phyloP scores from a whole-genome alignment of 1,140 invertebrate genomes.

The Drosophila ficusphila region DNA sequence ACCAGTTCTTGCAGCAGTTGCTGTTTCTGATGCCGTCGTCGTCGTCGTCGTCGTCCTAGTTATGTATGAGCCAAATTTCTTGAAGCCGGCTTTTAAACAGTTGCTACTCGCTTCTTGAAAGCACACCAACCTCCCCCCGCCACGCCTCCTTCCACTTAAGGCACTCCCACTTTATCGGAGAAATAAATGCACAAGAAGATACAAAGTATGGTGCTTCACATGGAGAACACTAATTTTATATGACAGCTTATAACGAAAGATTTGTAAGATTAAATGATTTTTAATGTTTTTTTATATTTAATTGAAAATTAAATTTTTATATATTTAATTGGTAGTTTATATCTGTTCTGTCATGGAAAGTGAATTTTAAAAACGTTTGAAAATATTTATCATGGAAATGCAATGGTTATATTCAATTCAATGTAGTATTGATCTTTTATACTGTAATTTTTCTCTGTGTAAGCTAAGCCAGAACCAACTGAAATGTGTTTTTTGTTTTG shows the following conservation, averaged over 20 bases:
- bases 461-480: slow-evolving; percentile 13
- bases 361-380: no score
- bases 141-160: not conserved
- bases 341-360: no score
- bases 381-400: no score
- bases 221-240: no score
- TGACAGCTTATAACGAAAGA: no score
- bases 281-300: no score
- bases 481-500: slow-evolving; percentile 39
- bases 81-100: slow-evolving; percentile 64
- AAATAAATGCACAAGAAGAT: slow-evolving; percentile 49
- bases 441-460: slow-evolving; percentile 15
- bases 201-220: no score
- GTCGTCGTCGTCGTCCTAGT: slow-evolving; percentile 69
- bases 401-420: no score
- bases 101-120: slow-evolving; percentile 43
- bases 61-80: slow-evolving; percentile 76
- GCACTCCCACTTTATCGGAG: slow-evolving; percentile 22
- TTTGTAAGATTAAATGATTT: no score
- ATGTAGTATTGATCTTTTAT: no score
- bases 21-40: slow-evolving; percentile 13
- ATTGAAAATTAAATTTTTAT: no score
- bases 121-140: not conserved
- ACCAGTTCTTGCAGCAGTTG: slow-evolving; percentile 74
- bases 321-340: no score